Conservation (phyloP, 1,140 invertebrate genomes). For the Archivesica marissinica region DNA sequence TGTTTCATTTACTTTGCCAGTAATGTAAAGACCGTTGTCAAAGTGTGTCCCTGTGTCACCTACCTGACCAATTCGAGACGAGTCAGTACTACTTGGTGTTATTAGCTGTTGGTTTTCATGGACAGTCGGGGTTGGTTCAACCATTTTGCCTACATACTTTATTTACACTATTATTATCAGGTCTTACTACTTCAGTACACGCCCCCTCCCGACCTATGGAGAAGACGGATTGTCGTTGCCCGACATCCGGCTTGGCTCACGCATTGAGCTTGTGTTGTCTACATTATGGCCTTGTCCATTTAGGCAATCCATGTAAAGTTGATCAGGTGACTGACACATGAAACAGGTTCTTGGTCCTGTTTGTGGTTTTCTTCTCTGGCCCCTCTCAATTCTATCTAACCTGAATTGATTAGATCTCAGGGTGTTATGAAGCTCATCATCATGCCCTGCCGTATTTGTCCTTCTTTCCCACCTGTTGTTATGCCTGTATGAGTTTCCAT, state of each 20-base stretch:
- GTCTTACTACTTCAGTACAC: neutral
- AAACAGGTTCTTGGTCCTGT: neutral
- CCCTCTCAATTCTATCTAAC: too few relatives aligned
- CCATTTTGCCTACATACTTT: too few relatives aligned
- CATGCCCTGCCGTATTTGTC: too few relatives aligned
- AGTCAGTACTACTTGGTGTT: too few relatives aligned
- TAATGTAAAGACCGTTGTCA: constrained; percentile 22
- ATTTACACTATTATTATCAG: too few relatives aligned
- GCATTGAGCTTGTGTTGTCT: too few relatives aligned
- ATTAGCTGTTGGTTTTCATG: too few relatives aligned
- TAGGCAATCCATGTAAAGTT: constrained; percentile 13
- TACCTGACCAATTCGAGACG: constrained; percentile 4
- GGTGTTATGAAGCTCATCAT: too few relatives aligned
- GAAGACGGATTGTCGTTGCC: constrained; percentile 5
- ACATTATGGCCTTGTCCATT: neutral
- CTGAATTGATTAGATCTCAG: too few relatives aligned
- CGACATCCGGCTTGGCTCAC: neutral
- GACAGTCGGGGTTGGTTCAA: too few relatives aligned
- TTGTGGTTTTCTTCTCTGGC: neutral
- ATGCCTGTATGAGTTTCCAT: too few relatives aligned
- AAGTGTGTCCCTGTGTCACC: neutral
- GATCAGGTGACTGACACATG: neutral
- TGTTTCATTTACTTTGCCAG: neutral
- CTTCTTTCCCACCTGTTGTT: too few relatives aligned
- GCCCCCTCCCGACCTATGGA: neutral